Conservation (phyloP, 2,113 vertebrate species). For the Indicator indicator region DNA sequence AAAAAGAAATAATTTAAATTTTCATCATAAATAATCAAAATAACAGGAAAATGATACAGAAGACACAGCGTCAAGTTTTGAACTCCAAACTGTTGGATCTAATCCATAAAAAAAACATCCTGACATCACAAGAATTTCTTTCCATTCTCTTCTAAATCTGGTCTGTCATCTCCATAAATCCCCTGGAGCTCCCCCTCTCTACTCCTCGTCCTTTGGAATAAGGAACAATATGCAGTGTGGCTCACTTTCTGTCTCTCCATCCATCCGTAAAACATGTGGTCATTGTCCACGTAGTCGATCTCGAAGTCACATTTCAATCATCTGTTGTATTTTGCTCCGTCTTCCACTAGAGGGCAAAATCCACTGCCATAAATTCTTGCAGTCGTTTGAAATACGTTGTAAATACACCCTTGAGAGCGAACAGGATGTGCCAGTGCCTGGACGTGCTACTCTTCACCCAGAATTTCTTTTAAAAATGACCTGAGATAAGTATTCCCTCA, state of each 20-base stretch:
- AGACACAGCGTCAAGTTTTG: not conserved
- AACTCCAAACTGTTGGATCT: not conserved
- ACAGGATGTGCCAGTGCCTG: not conserved
- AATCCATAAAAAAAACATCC: not conserved
- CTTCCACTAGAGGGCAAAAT: conserved; percentile 62
- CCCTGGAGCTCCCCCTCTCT: not conserved
- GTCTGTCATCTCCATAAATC: not conserved
- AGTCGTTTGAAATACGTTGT: not conserved
- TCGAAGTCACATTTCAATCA: not conserved
- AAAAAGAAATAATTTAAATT: not conserved
- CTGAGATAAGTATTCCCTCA: not conserved
- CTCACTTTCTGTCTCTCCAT: not conserved
- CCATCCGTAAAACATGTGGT: not conserved
- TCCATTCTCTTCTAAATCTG: not conserved
- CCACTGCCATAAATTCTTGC: not conserved
- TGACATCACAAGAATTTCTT: not conserved
- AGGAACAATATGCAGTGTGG: not conserved
- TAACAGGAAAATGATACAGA: not conserved
- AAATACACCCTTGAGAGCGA: not conserved
- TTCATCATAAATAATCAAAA: not conserved
- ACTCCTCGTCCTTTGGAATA: not conserved
- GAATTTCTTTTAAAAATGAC: not conserved
- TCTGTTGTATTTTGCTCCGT: not conserved
- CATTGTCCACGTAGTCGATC: not conserved
- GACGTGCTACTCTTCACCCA: not conserved